Evolutionary conservation across 2,888 invertebrate species (phyloP).

Genomic region (Lomographa bimaculata): DNA sequence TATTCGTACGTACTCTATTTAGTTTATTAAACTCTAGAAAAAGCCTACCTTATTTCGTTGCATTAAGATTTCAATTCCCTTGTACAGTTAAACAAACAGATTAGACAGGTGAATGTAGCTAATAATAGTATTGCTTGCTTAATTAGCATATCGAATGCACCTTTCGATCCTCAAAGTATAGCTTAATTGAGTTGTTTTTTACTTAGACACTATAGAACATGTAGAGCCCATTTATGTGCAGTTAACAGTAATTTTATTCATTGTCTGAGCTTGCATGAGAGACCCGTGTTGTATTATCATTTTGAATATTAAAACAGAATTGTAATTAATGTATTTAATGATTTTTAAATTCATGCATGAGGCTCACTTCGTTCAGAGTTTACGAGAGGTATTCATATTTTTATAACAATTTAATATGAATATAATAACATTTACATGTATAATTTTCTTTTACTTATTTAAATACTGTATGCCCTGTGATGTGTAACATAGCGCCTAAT

Average conservation of each 20-base stretch:
- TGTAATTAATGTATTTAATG: no score
- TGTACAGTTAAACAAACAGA: constrained; percentile 33
- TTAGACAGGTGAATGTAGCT: constrained; percentile 67
- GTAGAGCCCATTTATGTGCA: neutral
- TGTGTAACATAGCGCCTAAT: no score
- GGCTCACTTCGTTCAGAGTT: no score
- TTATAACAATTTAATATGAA: no score
- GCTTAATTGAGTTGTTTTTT: constrained; percentile 38
- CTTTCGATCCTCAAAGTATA: constrained; percentile 44
- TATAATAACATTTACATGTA: no score
- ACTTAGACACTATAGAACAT: neutral
- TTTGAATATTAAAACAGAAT: constrained; percentile 1
- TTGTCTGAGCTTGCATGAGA: constrained; percentile 2
- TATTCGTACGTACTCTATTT: constrained; percentile 31
- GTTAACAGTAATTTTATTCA: neutral
- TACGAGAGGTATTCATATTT: no score
- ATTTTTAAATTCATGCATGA: no score
- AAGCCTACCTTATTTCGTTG: constrained; percentile 33
- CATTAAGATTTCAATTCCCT: constrained; percentile 31
- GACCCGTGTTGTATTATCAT: neutral
- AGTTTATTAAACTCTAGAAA: constrained; percentile 7
- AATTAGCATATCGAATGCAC: constrained; percentile 61
- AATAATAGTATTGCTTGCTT: constrained; percentile 56
- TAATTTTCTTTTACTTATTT: no score
- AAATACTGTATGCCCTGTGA: no score